phyloP scores from a whole-genome alignment of 2,113 vertebrate genomes.

The Ardeotis arabs region DNA sequence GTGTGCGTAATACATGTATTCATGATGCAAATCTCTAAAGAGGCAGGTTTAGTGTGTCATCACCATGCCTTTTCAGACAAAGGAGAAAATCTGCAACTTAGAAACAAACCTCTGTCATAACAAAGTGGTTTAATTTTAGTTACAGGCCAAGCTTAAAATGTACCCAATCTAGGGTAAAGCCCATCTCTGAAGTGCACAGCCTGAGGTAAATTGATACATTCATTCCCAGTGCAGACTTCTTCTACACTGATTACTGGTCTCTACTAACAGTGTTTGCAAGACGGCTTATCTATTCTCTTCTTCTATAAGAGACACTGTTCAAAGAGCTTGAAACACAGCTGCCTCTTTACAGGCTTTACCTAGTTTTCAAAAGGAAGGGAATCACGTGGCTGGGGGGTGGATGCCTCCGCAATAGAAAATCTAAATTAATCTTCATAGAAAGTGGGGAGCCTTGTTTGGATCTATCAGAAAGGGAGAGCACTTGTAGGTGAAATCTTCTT shows the following conservation, averaged over 20 bases:
- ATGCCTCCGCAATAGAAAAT: slow-evolving; percentile 68
- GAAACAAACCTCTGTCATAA: not conserved
- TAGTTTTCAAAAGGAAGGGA: slow-evolving; percentile 64
- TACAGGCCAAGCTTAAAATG: not conserved
- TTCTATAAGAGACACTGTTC: slow-evolving; percentile 70
- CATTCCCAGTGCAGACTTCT: slow-evolving; percentile 57
- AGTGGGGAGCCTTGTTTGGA: slow-evolving; percentile 63
- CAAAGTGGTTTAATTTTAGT: slow-evolving; percentile 40
- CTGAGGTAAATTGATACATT: slow-evolving; percentile 76
- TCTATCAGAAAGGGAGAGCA: slow-evolving; percentile 66
- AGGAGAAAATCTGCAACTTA: not conserved
- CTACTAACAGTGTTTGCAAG: slow-evolving; percentile 75
- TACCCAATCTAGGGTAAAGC: slow-evolving; percentile 38
- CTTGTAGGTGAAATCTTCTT: slow-evolving; percentile 74
- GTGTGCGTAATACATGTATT: not conserved
- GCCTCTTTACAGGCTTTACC: slow-evolving; percentile 71
- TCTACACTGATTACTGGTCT: slow-evolving; percentile 65
- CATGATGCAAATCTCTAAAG: not conserved
- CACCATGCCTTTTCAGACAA: not conserved
- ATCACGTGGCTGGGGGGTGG: slow-evolving; percentile 50
- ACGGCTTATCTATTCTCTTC: slow-evolving; percentile 76
- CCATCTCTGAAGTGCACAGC: slow-evolving; percentile 55
- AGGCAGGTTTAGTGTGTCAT: not conserved
- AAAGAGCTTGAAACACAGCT: slow-evolving; percentile 75
- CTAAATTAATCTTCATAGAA: slow-evolving; percentile 75